A percentile compares a stretch with the other conserved stretches of the same genome.
Evolutionary conservation across 2,113 vertebrate genomes (phyloP).

Genomic region (Rhizomys pruinosus): DNA sequence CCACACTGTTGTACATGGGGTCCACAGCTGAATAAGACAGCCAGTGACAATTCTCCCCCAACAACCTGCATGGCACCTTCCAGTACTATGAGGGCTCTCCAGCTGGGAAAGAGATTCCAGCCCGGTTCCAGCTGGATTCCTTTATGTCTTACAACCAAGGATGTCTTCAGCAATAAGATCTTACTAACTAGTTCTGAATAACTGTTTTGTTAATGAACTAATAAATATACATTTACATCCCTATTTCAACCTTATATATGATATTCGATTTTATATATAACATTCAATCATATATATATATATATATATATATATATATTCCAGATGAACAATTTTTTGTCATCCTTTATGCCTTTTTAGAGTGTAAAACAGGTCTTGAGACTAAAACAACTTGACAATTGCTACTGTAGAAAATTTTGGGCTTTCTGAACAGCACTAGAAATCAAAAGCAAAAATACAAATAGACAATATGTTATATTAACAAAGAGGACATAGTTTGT

Average conservation of each 20-base stretch:
- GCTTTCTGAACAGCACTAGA: not conserved
- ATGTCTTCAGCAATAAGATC: not conserved
- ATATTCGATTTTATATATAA: too few species aligned
- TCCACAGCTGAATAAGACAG: not conserved
- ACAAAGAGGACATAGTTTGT: not conserved
- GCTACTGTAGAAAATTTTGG: not conserved
- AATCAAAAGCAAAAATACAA: not conserved
- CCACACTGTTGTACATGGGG: not conserved
- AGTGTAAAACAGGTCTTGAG: not conserved
- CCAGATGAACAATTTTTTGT: slow-evolving; percentile 22
- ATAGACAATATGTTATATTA: not conserved
- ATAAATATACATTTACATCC: not conserved
- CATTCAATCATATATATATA: too few species aligned
- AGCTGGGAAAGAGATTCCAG: not conserved
- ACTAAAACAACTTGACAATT: not conserved
- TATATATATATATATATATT: not conserved
- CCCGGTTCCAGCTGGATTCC: not conserved
- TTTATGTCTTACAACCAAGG: not conserved
- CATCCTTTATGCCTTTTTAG: not conserved
- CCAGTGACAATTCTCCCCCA: not conserved
- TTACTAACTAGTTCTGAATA: not conserved
- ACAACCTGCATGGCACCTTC: too few species aligned
- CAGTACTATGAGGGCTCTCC: not conserved
- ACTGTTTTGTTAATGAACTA: not conserved
- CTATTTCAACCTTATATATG: not conserved